Base-by-base conservation (phyloP, 2,113 vertebrate genomes). In the Elaphurus davidianus region DNA sequence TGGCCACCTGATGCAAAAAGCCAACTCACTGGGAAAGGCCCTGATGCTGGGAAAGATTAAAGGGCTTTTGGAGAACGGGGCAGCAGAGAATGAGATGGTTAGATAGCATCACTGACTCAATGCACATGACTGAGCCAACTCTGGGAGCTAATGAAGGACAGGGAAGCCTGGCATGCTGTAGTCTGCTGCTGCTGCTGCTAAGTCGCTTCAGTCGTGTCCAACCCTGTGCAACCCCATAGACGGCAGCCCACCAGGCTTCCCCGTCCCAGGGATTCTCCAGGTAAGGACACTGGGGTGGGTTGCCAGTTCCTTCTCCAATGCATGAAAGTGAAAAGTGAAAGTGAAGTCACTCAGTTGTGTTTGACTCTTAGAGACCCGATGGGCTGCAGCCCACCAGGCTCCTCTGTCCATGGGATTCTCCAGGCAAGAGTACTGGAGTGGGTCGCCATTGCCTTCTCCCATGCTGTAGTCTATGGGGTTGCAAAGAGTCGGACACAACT, bases 171-270 rank as follows among this genome's bases (percentile, higher is more conserved):
- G 36, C 2, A 0, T 74, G 71, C 71, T 74, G 36, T 43, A 40
- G 67, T 25, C n/a, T 62, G 60, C 62, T n/a, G 47, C 47, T 57
- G 59, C 59, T 67, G 62, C 62, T n/a, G 62, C 62, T 19, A 67
- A 67, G 16, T n/a, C 2, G 1, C 8, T n/a, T 67, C 62, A 67
- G 62, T n/a, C 0, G 0, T 67, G 30, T 64, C 62, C 0, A 1
- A 64, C 33, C 4, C 62, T 64, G 62, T n/a, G 33, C 7, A 3
- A n/a, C 62, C 62, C 16, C 33, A 64, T 64, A 19, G 62, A 64
- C 4, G 2, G 62, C 64, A 67, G 16, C 64, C 64, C 16, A n/a
- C 64, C 64, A n/a, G 33, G 8, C 33, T 10, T 2, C 4, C 17
- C 64, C 0, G 0, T n/a, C 33, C 64, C 8, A 1, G 16, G 33